A percentile compares a stretch with the other conserved stretches of the same genome.
Conservation (phyloP, 2,113 vertebrate genomes). For the Hemichromis elongatus region DNA sequence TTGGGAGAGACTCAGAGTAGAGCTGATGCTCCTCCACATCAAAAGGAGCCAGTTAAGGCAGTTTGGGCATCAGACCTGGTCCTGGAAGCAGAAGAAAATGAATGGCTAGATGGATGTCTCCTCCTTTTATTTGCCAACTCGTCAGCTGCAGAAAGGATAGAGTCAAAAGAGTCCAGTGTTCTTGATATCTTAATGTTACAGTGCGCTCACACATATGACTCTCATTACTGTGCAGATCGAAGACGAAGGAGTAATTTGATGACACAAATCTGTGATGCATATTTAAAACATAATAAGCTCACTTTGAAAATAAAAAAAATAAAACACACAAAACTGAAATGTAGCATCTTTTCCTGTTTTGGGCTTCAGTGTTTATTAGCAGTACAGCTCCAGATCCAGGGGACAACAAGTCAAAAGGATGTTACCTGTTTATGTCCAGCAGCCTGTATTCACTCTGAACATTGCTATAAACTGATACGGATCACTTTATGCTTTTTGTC, state of each 20-base stretch:
- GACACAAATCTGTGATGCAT: neutral
- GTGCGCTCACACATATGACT: neutral
- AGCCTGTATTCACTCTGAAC: neutral
- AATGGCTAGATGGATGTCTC: neutral
- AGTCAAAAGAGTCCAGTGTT: neutral
- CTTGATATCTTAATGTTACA: neutral
- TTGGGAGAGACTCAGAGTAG: neutral
- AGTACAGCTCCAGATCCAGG: neutral
- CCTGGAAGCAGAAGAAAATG: neutral
- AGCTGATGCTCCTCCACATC: neutral
- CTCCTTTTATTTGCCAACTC: neutral
- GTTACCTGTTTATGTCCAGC: neutral
- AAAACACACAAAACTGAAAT: too few relatives aligned
- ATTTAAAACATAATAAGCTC: neutral
- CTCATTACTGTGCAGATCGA: neutral
- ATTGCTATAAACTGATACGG: rapidly evolving
- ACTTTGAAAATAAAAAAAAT: too few relatives aligned
- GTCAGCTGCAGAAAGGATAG: neutral
- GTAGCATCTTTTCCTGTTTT: too few relatives aligned
- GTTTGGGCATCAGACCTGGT: neutral
- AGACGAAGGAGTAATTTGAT: neutral
- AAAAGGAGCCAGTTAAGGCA: neutral
- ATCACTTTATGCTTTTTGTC: neutral
- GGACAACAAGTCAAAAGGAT: neutral
- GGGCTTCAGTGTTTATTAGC: too few relatives aligned